phyloP scores from a whole-genome alignment of 2,797 vertebrate species.

The Alauda arvensis region DNA sequence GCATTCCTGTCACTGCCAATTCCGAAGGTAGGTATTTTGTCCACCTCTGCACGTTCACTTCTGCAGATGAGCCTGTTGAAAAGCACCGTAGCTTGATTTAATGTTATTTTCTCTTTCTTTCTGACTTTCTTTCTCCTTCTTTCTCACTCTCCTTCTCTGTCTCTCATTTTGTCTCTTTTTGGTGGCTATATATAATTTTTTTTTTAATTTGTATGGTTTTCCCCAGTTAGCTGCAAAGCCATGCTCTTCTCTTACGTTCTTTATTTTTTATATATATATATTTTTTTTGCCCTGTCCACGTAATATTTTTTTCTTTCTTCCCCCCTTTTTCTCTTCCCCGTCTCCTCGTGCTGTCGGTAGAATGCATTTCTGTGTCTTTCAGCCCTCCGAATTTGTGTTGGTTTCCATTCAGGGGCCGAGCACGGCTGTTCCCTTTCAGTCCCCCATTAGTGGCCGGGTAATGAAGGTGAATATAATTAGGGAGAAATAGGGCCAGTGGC shows the following conservation, averaged over 20 bases:
- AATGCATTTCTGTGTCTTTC: slow-evolving; percentile 92
- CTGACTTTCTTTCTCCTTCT: slow-evolving; percentile 53
- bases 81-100: slow-evolving; percentile 97
- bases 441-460: slow-evolving; percentile 18
- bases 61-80: slow-evolving; percentile 97
- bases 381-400: slow-evolving; percentile 71
- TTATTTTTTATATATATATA: slow-evolving; percentile 26
- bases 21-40: slow-evolving; percentile 96
- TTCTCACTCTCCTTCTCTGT: slow-evolving; percentile 28
- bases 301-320: slow-evolving; percentile 70
- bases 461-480: neutral
- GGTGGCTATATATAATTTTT: slow-evolving; percentile 67
- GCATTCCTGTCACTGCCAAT: slow-evolving; percentile 96
- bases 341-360: slow-evolving; percentile 76
- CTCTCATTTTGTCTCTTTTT: slow-evolving; percentile 68
- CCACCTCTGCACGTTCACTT: slow-evolving; percentile 95
- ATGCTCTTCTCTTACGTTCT: slow-evolving; percentile 60
- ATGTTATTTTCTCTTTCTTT: slow-evolving; percentile 79
- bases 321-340: slow-evolving; percentile 60
- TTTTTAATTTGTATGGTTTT: slow-evolving; percentile 73
- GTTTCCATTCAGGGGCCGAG: slow-evolving; percentile 38
- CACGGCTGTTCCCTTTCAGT: slow-evolving; percentile 24
- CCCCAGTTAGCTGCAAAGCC: slow-evolving; percentile 66
- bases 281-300: slow-evolving; percentile 66
- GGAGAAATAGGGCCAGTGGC: neutral